Evolutionary conservation across 2,888 invertebrate species (phyloP).

Genomic region (Danaus chrysippus): DNA sequence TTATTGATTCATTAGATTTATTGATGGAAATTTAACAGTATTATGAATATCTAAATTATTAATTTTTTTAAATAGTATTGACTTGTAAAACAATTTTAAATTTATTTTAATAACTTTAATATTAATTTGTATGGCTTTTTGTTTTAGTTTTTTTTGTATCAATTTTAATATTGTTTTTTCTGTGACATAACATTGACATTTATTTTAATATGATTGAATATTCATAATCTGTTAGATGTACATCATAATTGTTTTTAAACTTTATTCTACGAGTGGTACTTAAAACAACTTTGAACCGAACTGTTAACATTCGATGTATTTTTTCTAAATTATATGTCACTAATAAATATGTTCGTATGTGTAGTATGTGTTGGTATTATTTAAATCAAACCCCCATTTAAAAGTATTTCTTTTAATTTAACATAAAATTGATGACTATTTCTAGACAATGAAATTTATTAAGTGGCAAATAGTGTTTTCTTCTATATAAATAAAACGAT

Average conservation of each 20-base stretch:
- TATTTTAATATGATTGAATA: neutral
- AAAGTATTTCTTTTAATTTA: too few relatives aligned
- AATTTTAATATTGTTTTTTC: neutral
- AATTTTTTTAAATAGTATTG: constrained; percentile 5
- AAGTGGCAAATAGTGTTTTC: too few relatives aligned
- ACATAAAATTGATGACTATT: too few relatives aligned
- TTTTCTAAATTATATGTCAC: constrained; percentile 53
- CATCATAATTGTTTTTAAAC: constrained; percentile 16
- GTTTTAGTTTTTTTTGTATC: neutral
- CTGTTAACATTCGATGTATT: constrained; percentile 39
- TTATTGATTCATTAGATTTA: constrained; percentile 24
- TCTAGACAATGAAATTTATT: too few relatives aligned
- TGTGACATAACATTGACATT: neutral
- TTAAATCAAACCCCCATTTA: constrained; percentile 25
- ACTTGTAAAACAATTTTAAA: neutral
- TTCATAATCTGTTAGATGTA: constrained; percentile 24
- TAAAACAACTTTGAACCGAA: constrained; percentile 21
- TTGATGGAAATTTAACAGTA: constrained; percentile 30
- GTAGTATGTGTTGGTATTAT: constrained; percentile 59
- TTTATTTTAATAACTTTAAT: neutral
- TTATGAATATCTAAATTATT: constrained; percentile 1
- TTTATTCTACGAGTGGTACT: constrained; percentile 24
- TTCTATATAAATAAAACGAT: too few relatives aligned
- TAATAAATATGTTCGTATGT: constrained; percentile 67
- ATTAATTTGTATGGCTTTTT: neutral